Percentiles rank a stretch among this genome's conserved stretches.
Evolutionary conservation across 2,797 vertebrate genomes (phyloP).

Genomic region (Salmo trutta): DNA sequence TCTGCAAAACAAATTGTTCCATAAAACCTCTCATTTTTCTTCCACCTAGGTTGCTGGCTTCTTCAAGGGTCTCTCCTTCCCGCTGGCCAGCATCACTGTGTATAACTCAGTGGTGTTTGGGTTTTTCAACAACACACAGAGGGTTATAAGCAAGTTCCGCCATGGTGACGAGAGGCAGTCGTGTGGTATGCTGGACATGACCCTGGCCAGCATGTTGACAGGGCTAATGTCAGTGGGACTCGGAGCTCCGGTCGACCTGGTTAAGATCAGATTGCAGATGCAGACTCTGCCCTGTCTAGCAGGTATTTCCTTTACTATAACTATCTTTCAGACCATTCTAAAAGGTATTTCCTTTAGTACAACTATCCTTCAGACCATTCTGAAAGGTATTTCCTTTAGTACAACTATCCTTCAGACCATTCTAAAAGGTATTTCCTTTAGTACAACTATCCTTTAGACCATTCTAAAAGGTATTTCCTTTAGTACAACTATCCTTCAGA

Average conservation of each 20-base stretch:
- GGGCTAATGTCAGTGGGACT: slow-evolving; percentile 86
- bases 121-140: slow-evolving; percentile 87
- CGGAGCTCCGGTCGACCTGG: slow-evolving; percentile 89
- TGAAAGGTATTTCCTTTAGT: neutral
- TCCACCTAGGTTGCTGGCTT: slow-evolving; percentile 82
- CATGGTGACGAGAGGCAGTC: slow-evolving; percentile 63
- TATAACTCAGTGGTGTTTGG: slow-evolving; percentile 95
- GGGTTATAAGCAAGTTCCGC: slow-evolving; percentile 81
- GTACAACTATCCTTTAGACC: neutral
- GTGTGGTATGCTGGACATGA: slow-evolving; percentile 75
- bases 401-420: neutral
- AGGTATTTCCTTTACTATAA: neutral
- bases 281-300: slow-evolving; percentile 76
- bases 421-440: neutral
- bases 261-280: slow-evolving; percentile 97
- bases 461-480: neutral
- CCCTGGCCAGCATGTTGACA: slow-evolving; percentile 83
- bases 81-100: slow-evolving; percentile 86
- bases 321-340: neutral
- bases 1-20: neutral
- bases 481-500: neutral
- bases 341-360: too few species aligned
- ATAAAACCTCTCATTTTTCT: neutral
- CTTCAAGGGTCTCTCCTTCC: slow-evolving; percentile 98
- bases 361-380: neutral